Conservation (phyloP, 1,140 invertebrate species). For the Sipha flava region DNA sequence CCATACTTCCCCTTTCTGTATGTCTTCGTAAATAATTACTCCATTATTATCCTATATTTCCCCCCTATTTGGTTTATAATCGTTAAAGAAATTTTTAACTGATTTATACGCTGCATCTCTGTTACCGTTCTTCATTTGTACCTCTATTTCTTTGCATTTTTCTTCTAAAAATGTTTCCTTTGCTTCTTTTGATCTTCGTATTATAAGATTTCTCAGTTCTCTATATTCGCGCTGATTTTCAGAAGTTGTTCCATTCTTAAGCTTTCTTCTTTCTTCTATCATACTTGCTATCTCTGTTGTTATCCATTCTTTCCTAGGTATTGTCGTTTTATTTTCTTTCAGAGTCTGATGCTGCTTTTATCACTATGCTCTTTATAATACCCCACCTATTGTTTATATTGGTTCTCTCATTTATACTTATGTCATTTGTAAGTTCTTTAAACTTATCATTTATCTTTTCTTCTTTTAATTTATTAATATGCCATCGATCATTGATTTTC, state of each 20-base stretch:
- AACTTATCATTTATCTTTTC: no score
- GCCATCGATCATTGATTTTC: not conserved
- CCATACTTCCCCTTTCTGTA: no score
- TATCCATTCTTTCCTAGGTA: not conserved
- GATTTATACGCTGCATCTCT: not conserved
- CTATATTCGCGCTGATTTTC: no score
- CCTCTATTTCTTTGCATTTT: not conserved
- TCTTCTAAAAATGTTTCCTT: not conserved
- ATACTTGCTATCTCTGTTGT: not conserved
- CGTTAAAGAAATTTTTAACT: no score
- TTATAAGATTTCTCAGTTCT: constrained; percentile 15
- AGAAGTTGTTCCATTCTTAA: not conserved
- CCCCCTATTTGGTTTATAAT: not conserved
- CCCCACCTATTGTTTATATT: not conserved
- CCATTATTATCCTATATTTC: not conserved
- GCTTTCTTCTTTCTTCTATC: constrained; percentile 9
- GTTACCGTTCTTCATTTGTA: not conserved
- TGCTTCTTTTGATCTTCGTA: no score
- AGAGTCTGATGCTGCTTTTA: not conserved
- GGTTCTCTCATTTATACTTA: no score
- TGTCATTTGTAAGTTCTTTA: no score
- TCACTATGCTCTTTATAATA: not conserved
- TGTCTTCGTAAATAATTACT: no score
- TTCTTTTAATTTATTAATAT: no score
- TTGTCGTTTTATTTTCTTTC: not conserved